Conservation (phyloP, 2,888 invertebrate genomes). For the Papilio elwesi region DNA sequence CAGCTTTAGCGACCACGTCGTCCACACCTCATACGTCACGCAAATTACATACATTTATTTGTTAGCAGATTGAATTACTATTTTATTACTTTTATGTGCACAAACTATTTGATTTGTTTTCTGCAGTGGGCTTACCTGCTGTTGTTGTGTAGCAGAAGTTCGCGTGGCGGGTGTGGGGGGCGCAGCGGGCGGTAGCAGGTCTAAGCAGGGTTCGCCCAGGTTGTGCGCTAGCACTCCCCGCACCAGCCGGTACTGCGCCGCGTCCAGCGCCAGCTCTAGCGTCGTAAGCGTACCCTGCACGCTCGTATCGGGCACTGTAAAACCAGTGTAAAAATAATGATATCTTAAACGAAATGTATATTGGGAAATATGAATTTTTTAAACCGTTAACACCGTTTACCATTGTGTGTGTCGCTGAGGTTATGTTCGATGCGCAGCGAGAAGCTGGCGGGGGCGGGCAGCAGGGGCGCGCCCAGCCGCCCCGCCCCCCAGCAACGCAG, state of each 20-base stretch:
- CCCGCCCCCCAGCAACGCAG: constrained; percentile 84
- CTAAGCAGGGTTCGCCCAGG: constrained; percentile 89
- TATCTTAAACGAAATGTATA: background rate
- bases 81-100: constrained; percentile 34
- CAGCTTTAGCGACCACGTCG: constrained; percentile 89
- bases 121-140: constrained; percentile 7
- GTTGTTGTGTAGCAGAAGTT: constrained; percentile 25
- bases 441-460: constrained; percentile 93
- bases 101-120: too few species aligned
- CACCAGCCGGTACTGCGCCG: constrained; percentile 93
- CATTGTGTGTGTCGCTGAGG: constrained; percentile 86
- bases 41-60: background rate
- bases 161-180: constrained; percentile 43
- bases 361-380: background rate
- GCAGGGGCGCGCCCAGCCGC: constrained; percentile 87
- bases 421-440: constrained; percentile 93
- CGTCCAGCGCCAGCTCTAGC: constrained; percentile 91
- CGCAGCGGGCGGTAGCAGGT: constrained; percentile 54
- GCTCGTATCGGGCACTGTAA: constrained; percentile 91
- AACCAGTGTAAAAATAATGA: background rate
- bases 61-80: background rate
- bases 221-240: constrained; percentile 95
- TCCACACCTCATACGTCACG: constrained; percentile 86
- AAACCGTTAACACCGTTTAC: constrained; percentile 49
- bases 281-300: constrained; percentile 94